Percentiles rank a stretch among this genome's conserved stretches.
Conservation (phyloP, 2,888 invertebrate genomes). For the Folsomia candida region DNA sequence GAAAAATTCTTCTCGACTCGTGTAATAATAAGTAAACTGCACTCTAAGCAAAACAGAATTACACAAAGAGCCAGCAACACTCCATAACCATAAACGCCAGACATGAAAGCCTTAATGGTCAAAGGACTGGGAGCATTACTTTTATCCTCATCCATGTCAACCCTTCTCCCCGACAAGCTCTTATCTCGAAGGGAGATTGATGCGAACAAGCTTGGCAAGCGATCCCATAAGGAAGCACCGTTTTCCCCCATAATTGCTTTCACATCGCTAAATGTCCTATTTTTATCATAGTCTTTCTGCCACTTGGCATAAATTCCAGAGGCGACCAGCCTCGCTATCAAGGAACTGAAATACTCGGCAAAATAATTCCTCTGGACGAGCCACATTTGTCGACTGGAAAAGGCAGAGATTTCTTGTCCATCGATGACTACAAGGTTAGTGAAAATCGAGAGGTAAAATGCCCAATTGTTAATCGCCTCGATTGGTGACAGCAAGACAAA, state of each 20-base stretch:
- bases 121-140: too few relatives aligned
- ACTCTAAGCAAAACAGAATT: background rate
- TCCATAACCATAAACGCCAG: background rate
- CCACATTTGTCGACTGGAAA: slow-evolving; percentile 19
- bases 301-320: slow-evolving; percentile 29
- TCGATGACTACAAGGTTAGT: slow-evolving; percentile 14
- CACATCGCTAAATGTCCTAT: background rate
- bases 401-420: slow-evolving; percentile 9
- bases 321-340: slow-evolving; percentile 17
- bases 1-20: too few relatives aligned
- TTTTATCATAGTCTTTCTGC: slow-evolving; percentile 12
- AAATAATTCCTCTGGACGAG: slow-evolving; percentile 24
- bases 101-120: background rate
- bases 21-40: too few relatives aligned
- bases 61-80: background rate
- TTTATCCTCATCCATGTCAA: too few relatives aligned
- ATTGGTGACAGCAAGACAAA: slow-evolving; percentile 6
- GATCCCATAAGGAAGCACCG: background rate
- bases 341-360: background rate
- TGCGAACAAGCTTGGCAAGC: background rate
- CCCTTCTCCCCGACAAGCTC: background rate
- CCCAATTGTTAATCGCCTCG: background rate
- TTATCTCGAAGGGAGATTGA: background rate
- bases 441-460: slow-evolving; percentile 8
- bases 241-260: background rate